These are phyloP conservation scores for Oryctes rhinoceros DNA, from an alignment of 1,140 invertebrate genomes.

Conservation along the genomic window DNA sequence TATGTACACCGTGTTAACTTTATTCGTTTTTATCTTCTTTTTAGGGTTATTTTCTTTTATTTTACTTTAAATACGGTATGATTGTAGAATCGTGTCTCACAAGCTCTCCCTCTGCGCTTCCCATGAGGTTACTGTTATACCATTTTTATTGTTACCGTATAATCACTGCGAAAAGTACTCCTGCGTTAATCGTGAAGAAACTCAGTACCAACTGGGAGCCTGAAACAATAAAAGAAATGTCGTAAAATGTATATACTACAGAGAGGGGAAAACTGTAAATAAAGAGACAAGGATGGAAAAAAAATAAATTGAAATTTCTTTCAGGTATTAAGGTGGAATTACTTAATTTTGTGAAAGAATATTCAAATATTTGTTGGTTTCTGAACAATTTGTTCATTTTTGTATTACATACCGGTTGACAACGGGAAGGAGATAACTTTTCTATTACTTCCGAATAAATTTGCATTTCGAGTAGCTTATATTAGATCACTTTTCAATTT, in stretches of 20 bases:
- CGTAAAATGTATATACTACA: not conserved
- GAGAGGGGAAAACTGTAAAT: not conserved
- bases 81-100: constrained; percentile 40
- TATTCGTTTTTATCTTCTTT: not conserved
- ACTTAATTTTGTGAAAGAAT: too few species aligned
- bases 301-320: not conserved
- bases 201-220: constrained; percentile 23
- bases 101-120: constrained; percentile 12
- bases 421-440: too few species aligned
- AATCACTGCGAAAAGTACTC: constrained; percentile 34
- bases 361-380: too few species aligned
- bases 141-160: constrained; percentile 44
- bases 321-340: not conserved
- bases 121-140: constrained; percentile 8
- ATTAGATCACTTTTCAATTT: too few species aligned
- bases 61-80: constrained; percentile 15
- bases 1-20: constrained; percentile 36
- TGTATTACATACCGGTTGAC: too few species aligned
- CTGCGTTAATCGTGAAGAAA: constrained; percentile 34
- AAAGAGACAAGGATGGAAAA: not conserved
- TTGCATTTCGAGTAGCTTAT: too few species aligned
- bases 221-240: constrained; percentile 40
- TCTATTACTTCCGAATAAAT: too few species aligned
- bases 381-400: too few species aligned
- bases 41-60: constrained; percentile 7